Conservation (phyloP, 2,888 invertebrate genomes). For the Harpalus rufipes region DNA sequence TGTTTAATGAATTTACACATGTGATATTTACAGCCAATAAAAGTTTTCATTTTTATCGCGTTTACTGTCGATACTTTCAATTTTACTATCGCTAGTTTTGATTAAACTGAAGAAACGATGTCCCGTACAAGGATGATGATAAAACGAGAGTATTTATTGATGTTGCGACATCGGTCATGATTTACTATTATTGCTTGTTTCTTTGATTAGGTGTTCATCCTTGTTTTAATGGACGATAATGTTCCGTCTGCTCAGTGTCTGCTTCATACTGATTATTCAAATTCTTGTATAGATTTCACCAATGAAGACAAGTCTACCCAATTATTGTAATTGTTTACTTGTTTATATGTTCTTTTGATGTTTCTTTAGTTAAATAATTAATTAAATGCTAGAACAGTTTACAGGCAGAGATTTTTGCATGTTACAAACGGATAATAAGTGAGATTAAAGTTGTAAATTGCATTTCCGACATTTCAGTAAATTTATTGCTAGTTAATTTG, state of each 20-base stretch:
- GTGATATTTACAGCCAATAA: slow-evolving; percentile 59
- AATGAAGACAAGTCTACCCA: slow-evolving; percentile 12
- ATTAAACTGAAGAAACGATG: slow-evolving; percentile 53
- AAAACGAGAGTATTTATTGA: slow-evolving; percentile 32
- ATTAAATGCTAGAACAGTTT: background rate
- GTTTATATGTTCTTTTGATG: background rate
- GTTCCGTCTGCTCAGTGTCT: slow-evolving; percentile 17
- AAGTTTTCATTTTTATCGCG: slow-evolving; percentile 46
- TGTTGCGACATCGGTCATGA: slow-evolving; percentile 47
- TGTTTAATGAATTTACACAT: slow-evolving; percentile 60
- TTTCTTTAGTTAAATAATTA: background rate
- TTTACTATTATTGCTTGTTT: slow-evolving; percentile 53
- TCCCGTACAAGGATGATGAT: slow-evolving; percentile 41
- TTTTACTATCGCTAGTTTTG: slow-evolving; percentile 45
- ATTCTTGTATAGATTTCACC: background rate
- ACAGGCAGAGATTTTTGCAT: too few relatives aligned
- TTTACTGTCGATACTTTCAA: slow-evolving; percentile 47
- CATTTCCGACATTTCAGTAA: too few relatives aligned
- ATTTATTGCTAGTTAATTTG: too few relatives aligned
- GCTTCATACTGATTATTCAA: slow-evolving; percentile 30
- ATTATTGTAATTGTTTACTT: slow-evolving; percentile 45
- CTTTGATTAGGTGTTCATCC: slow-evolving; percentile 50
- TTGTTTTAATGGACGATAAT: slow-evolving; percentile 42
- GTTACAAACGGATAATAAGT: too few relatives aligned
- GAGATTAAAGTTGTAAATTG: too few relatives aligned